These are phyloP conservation scores for Trichacis sp. DNA, from an alignment of 2,888 invertebrate genomes.

Conservation along the genomic window DNA sequence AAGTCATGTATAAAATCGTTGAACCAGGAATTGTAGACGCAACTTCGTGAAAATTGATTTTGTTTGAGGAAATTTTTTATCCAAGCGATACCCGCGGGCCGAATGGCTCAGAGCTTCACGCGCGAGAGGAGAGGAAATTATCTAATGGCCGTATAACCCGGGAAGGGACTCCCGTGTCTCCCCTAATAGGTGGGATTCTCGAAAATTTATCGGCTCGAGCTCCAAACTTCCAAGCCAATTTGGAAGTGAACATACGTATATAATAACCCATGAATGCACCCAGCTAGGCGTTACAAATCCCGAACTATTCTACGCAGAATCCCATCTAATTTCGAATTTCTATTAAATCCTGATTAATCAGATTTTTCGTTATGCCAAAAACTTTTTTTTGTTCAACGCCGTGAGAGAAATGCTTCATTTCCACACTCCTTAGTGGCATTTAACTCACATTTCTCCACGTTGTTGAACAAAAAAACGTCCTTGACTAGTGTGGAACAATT, in stretches of 20 bases:
- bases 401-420: too few species aligned
- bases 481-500: too few species aligned
- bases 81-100: conserved; percentile 10
- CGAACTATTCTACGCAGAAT: neutral
- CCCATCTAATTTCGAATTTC: neutral
- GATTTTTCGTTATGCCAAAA: too few species aligned
- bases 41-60: too few species aligned
- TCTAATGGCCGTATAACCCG: conserved; percentile 23
- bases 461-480: too few species aligned
- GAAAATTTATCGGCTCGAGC: conserved; percentile 51
- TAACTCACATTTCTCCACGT: too few species aligned
- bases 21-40: too few species aligned
- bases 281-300: neutral
- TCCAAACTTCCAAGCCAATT: conserved; percentile 19
- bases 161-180: conserved; percentile 20
- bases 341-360: neutral
- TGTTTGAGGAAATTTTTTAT: neutral
- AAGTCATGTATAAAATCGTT: too few species aligned
- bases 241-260: neutral
- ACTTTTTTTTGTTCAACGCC: too few species aligned
- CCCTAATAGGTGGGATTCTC: conserved; percentile 53
- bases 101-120: conserved; percentile 26
- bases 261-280: conserved; percentile 10
- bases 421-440: too few species aligned
- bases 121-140: conserved; percentile 51